A percentile compares a stretch with the other conserved stretches of the same genome.
Conservation (phyloP, 2,797 vertebrate genomes). For the Megalops cyprinoides region DNA sequence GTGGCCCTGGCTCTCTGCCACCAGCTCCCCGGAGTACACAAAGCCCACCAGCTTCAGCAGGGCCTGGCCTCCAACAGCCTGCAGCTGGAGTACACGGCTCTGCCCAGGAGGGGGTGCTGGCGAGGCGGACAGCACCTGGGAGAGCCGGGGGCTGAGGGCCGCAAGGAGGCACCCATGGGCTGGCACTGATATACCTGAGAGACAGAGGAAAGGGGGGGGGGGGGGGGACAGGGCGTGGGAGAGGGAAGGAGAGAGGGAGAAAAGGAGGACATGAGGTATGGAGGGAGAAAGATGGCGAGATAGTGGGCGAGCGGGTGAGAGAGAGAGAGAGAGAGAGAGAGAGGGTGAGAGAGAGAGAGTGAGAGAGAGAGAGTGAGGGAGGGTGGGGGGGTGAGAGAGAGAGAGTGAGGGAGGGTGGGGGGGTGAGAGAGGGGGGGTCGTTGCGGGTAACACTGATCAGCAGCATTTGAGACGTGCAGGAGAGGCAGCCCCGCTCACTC, state of each 20-base stretch:
- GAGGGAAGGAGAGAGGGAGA: not conserved
- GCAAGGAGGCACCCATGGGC: conserved; percentile 73
- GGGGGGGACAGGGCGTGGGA: not conserved
- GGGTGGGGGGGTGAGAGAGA: not conserved
- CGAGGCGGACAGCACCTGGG: conserved; percentile 39
- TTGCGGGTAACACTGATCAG: no score
- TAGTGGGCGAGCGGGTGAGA: no score
- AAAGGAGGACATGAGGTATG: no score
- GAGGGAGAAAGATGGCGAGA: no score
- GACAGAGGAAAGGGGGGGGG: not conserved
- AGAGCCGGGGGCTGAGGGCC: conserved; percentile 67
- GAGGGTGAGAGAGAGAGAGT: not conserved
- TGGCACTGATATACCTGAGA: conserved; percentile 70
- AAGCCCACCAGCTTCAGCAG: conserved; percentile 72
- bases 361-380: no score
- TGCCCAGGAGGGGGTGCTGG: conserved; percentile 58
- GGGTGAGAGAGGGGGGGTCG: not conserved
- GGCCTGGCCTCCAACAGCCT: conserved; percentile 56
- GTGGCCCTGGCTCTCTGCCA: conserved; percentile 55
- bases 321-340: no score
- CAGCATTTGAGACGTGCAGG: conserved; percentile 34
- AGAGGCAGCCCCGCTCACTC: conserved; percentile 26
- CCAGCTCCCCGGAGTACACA: conserved; percentile 70
- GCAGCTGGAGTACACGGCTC: conserved; percentile 58
- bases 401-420: not conserved